These are phyloP conservation scores for Halcyon leucocephala DNA, from an alignment of 2,797 vertebrate genomes.

Conservation along the genomic window DNA sequence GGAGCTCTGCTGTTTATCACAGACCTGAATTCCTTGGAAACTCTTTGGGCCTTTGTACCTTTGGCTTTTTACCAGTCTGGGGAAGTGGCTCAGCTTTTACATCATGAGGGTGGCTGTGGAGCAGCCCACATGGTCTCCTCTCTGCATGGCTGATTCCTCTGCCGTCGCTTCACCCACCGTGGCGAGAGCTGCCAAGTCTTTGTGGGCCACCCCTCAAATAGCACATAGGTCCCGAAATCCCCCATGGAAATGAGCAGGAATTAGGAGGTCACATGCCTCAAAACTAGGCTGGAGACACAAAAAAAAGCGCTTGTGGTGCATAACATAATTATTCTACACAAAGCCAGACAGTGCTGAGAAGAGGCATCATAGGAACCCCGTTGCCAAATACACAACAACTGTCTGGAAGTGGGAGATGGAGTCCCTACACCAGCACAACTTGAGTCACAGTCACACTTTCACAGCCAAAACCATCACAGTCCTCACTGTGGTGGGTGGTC, in stretches of 20 bases:
- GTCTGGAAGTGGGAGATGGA: background rate
- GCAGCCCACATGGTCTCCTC: rapidly evolving
- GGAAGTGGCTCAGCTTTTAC: background rate
- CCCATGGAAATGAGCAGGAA: background rate
- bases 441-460: background rate
- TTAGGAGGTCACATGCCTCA: rapidly evolving
- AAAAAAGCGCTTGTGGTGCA: background rate
- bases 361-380: background rate
- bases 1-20: background rate
- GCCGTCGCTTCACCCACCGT: background rate
- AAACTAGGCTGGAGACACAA: background rate
- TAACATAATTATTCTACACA: rapidly evolving
- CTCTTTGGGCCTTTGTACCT: background rate
- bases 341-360: background rate
- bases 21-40: background rate
- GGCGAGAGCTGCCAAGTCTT: background rate
- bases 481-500: background rate
- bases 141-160: background rate
- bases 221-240: background rate
- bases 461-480: background rate
- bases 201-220: background rate
- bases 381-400: rapidly evolving
- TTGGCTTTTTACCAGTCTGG: slow-evolving; percentile 22
- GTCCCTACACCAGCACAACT: background rate
- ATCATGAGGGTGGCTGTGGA: background rate